Conservation (phyloP, 1,140 invertebrate genomes). For the Belonocnema kinseyi region DNA sequence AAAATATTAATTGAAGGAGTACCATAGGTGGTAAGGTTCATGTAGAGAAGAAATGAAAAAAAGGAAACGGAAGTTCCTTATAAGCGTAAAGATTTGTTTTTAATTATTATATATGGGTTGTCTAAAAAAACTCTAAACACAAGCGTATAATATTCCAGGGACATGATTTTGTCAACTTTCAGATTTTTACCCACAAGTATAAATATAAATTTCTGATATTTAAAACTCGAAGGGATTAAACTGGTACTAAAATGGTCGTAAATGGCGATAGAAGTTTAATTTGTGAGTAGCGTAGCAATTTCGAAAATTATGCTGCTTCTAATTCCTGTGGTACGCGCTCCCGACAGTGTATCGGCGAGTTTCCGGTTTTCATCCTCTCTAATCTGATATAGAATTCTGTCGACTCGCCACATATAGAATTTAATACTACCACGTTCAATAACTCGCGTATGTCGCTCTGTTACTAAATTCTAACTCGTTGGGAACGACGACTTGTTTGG, state of each 20-base stretch:
- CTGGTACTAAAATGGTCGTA: background rate
- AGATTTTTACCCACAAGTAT: too few species aligned
- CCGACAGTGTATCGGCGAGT: slow-evolving; percentile 17
- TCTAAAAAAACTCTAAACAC: too few species aligned
- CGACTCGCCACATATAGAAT: slow-evolving; percentile 59
- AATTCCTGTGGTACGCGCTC: slow-evolving; percentile 5
- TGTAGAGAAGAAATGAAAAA: too few species aligned
- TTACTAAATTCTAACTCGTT: slow-evolving; percentile 69
- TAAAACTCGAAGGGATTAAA: too few species aligned
- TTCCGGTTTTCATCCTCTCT: slow-evolving; percentile 37
- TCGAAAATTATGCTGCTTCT: slow-evolving; percentile 27
- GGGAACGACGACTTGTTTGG: slow-evolving; percentile 61
- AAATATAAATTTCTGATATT: too few species aligned
- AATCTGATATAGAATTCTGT: slow-evolving; percentile 60
- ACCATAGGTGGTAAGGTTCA: too few species aligned
- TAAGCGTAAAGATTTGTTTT: too few species aligned
- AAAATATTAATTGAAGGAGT: too few species aligned
- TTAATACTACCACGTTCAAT: slow-evolving; percentile 71
- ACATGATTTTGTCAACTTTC: too few species aligned
- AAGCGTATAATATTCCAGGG: too few species aligned
- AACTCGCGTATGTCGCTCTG: slow-evolving; percentile 62
- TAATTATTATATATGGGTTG: too few species aligned
- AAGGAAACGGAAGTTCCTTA: too few species aligned
- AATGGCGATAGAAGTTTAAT: background rate
- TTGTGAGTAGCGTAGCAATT: slow-evolving; percentile 18